Conservation (phyloP, 2,888 invertebrate genomes). For the Agrochola litura region DNA sequence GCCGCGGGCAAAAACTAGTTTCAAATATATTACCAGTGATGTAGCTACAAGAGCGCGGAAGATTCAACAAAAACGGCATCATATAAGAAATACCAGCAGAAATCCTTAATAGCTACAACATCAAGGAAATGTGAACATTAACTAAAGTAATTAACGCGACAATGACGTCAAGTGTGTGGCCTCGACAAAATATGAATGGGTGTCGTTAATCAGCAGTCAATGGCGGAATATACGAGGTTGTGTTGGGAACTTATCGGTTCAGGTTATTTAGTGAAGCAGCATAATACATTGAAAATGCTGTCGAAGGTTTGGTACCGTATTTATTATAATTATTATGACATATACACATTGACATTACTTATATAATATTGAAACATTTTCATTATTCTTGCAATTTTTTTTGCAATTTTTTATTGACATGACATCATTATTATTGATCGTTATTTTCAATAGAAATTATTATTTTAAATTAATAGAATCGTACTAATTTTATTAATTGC, state of each 20-base stretch:
- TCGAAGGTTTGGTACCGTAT: background rate
- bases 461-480: too few species aligned
- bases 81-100: conserved; percentile 3
- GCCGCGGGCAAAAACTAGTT: background rate
- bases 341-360: too few species aligned
- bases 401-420: too few species aligned
- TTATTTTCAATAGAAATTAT: too few species aligned
- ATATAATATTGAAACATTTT: too few species aligned
- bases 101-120: conserved; percentile 32
- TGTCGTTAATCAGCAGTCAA: conserved; percentile 59
- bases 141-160: conserved; percentile 56
- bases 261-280: conserved; percentile 22
- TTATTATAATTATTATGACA: too few species aligned
- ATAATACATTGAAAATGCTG: conserved; percentile 15
- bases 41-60: background rate
- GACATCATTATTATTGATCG: too few species aligned
- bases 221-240: conserved; percentile 28
- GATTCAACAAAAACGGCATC: background rate
- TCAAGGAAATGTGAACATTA: conserved; percentile 35
- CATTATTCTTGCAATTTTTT: too few species aligned
- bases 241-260: conserved; percentile 18
- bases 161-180: conserved; percentile 44
- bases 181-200: conserved; percentile 62
- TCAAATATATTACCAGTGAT: background rate
- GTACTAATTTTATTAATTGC: too few species aligned